Conservation (phyloP, 2,113 vertebrate species). For the Hyperopisus bebe region DNA sequence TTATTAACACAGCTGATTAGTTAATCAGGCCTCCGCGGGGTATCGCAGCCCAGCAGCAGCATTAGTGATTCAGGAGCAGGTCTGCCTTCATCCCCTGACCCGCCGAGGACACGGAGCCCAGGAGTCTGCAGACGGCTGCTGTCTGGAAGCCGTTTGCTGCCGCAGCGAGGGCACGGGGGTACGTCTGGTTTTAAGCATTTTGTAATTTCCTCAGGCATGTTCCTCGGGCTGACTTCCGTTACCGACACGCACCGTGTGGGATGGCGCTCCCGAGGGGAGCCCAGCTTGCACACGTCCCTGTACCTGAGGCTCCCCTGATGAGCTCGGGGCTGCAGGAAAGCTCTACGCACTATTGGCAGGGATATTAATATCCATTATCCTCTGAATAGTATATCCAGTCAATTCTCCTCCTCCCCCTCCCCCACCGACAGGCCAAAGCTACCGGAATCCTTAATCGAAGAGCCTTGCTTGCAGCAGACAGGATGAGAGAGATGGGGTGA, state of each 20-base stretch:
- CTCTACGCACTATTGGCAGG: slow-evolving; percentile 33
- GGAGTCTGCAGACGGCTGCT: background rate
- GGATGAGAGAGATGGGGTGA: background rate
- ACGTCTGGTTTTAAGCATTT: background rate
- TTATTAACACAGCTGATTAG: background rate
- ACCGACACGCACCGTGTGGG: background rate
- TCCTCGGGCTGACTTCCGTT: background rate
- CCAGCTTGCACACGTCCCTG: background rate
- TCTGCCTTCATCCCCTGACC: background rate
- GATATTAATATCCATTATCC: slow-evolving; percentile 43
- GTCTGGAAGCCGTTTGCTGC: background rate
- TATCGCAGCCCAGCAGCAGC: background rate
- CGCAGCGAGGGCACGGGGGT: background rate
- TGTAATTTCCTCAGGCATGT: background rate
- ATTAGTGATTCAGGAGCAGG: background rate
- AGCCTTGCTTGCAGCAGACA: background rate
- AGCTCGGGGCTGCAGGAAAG: slow-evolving; percentile 1
- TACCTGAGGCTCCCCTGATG: background rate
- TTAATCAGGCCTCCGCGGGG: background rate
- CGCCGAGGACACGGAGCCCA: background rate
- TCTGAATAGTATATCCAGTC: slow-evolving; percentile 24
- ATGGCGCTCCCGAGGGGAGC: background rate
- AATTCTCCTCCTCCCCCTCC: slow-evolving; percentile 15
- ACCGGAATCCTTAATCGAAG: slow-evolving; percentile 28
- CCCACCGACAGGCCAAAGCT: slow-evolving; percentile 2